Evolutionary conservation across 2,113 vertebrate species (phyloP).

Genomic region (Halichoerus grypus): DNA sequence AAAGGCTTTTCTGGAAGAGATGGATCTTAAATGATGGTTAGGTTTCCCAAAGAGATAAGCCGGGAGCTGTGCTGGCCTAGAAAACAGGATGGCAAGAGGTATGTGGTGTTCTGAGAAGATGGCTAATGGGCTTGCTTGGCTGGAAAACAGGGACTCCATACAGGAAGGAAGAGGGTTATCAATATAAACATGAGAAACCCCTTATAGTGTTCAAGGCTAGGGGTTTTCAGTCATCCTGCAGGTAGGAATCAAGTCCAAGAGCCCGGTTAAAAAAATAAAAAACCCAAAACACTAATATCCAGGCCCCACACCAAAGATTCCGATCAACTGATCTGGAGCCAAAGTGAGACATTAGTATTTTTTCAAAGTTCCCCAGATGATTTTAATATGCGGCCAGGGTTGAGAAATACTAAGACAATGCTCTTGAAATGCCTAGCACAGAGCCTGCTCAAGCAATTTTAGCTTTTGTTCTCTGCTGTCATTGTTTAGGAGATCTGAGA

Average conservation of each 20-base stretch:
- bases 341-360: not conserved
- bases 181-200: not conserved
- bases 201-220: not conserved
- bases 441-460: not conserved
- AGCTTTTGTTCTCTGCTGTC: not conserved
- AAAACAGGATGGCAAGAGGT: not conserved
- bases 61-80: not conserved
- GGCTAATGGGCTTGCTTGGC: not conserved
- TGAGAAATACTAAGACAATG: not conserved
- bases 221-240: not conserved
- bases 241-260: not conserved
- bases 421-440: not conserved
- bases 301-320: not conserved
- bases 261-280: not conserved
- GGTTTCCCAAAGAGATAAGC: not conserved
- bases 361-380: not conserved
- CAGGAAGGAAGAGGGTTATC: not conserved
- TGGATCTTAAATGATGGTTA: not conserved
- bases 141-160: not conserved
- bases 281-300: not conserved
- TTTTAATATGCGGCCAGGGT: not conserved
- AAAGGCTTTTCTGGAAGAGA: not conserved
- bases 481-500: not conserved
- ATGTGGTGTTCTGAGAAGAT: not conserved
- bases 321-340: not conserved